Base-by-base conservation (phyloP, 2,888 invertebrate species). In the Netelia inedita region DNA sequence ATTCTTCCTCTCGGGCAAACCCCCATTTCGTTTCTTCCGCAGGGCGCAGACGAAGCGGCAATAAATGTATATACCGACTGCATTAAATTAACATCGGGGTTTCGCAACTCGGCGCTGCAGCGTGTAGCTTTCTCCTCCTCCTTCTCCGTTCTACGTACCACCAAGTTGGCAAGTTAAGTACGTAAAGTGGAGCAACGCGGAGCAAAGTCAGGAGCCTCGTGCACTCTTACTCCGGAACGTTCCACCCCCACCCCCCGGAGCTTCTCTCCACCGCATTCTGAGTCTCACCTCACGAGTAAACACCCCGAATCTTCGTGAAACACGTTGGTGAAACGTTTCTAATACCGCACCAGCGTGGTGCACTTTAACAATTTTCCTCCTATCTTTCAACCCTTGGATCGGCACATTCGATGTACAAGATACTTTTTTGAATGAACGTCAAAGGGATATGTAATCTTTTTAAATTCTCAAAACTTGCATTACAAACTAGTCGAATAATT, bases 11-110 rank as follows among this genome's bases (percentile, higher is more conserved):
- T 21, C 59, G 19, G 50, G 55, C 55, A 55, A 19, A 21, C 11
- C 16, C 57, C 76, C 59, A 11, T n/a, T 6, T 46, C 43, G 72
- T 50, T 46, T 69, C 57, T 69, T 28, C 61, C 59, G n/a, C 68
- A 21, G 46, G 80, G 68, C 23, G 21, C 43, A 79, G 53, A 74
- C 71, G 68, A 59, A 78, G 66, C 73, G 71, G 66, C 78, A 78
- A 85, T 61, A 23, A 14, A 61, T 61, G 21, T 35, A 41, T 75
- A 63, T 65, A 66, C 66, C 69, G 14, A 68, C 78, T 63, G 84
- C 85, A 87, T 85, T 83, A 87, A 83, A 82, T 85, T 87, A 87
- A 85, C 85, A 85, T 85, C 76, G 79, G 73, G 35, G 86, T 85
- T 85, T 79, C 79, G 79, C 76, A 76, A 81, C 76, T 80, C 78